phyloP scores from a whole-genome alignment of 2,888 invertebrate species.

The Apocheima hispidaria region DNA sequence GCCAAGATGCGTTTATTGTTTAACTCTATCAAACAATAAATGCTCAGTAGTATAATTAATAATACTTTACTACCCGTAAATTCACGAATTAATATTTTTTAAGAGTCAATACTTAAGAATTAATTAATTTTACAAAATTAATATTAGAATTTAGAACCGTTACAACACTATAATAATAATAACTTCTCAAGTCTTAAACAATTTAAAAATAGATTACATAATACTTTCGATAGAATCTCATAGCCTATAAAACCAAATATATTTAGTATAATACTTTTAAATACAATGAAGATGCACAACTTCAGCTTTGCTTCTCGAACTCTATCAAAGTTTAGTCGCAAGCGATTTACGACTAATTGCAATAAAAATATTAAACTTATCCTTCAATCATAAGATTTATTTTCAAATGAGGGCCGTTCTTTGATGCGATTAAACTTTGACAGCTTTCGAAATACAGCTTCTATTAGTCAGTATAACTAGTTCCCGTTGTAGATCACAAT shows the following conservation, averaged over 20 bases:
- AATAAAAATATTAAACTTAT: no score
- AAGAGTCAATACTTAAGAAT: conserved; percentile 11
- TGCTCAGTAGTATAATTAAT: background rate
- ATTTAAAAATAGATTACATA: conserved; percentile 34
- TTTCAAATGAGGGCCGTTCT: background rate
- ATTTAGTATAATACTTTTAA: conserved; percentile 11
- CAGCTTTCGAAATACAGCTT: background rate
- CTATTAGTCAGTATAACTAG: background rate
- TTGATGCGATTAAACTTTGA: background rate
- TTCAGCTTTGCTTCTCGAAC: background rate
- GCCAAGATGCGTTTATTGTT: background rate
- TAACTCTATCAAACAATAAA: background rate
- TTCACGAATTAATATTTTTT: conserved; percentile 4
- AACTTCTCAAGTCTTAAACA: conserved; percentile 34
- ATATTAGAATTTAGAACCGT: conserved; percentile 29
- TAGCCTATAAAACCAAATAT: conserved; percentile 37
- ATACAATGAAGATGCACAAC: conserved; percentile 11
- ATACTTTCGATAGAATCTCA: conserved; percentile 38
- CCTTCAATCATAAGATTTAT: no score
- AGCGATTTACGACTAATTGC: no score
- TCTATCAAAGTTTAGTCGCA: no score
- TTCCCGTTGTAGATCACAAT: conserved; percentile 9
- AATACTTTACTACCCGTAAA: conserved; percentile 17
- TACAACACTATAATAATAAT: conserved; percentile 19
- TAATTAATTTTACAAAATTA: conserved; percentile 8